Conservation (phyloP, 2,113 vertebrate genomes). For the Callithrix jacchus region DNA sequence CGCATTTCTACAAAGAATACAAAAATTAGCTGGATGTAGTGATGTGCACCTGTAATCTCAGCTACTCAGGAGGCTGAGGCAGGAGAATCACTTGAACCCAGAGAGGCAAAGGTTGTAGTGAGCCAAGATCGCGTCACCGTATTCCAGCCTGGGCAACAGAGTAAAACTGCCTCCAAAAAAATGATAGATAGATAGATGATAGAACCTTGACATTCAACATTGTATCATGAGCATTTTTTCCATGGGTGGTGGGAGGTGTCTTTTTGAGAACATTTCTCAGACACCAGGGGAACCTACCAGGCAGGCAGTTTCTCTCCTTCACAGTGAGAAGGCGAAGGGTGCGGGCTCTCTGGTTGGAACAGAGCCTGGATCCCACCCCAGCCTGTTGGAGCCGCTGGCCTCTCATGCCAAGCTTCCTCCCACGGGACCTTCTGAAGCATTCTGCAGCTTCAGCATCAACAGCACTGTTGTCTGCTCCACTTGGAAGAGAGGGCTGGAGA, state of each 20-base stretch:
- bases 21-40: too few species aligned
- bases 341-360: neutral
- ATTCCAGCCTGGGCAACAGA: too few species aligned
- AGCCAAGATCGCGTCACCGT: too few species aligned
- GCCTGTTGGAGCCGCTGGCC: neutral
- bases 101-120: too few species aligned
- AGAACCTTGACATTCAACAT: neutral
- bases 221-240: neutral
- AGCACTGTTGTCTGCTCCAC: slow-evolving; percentile 54
- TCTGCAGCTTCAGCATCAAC: slow-evolving; percentile 41
- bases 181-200: too few species aligned
- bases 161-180: neutral
- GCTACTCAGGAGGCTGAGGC: too few species aligned
- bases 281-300: neutral
- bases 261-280: neutral
- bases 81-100: too few species aligned
- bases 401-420: slow-evolving; percentile 47
- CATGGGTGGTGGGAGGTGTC: neutral
- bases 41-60: too few species aligned
- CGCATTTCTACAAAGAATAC: too few species aligned
- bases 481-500: slow-evolving; percentile 16
- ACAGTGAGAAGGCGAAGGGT: accelerated
- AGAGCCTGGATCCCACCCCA: neutral
- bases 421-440: neutral
- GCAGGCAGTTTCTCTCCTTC: neutral